A percentile compares a stretch with the other conserved stretches of the same genome.
Conservation (phyloP, 2,113 vertebrate species). For the Saguinus midas region DNA sequence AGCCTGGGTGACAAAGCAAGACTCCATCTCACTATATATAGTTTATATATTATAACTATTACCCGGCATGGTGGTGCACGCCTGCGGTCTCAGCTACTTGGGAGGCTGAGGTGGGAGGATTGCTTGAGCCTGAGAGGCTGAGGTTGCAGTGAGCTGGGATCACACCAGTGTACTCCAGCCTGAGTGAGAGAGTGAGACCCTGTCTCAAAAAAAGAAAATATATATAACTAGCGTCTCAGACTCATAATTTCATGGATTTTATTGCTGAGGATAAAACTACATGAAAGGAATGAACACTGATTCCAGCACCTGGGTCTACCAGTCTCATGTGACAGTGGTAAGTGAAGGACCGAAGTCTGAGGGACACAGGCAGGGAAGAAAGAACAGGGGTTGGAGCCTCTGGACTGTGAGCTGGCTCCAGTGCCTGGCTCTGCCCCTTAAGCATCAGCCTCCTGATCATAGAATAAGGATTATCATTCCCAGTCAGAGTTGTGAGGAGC, state of each 20-base stretch:
- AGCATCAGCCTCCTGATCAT: not conserved
- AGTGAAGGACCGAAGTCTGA: not conserved
- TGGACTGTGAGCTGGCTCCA: too few relatives aligned
- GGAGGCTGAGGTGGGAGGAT: not conserved
- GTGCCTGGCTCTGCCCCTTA: not conserved
- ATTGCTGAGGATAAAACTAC: not conserved
- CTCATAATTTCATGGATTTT: not conserved
- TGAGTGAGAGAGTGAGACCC: not conserved
- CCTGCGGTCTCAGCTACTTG: not conserved
- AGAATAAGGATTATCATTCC: not conserved
- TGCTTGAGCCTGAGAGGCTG: not conserved
- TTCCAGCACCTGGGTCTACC: too few relatives aligned
- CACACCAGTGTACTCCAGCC: not conserved
- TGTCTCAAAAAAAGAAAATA: not conserved
- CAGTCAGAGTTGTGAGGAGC: not conserved
- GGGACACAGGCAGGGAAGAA: not conserved
- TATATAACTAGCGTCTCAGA: not conserved
- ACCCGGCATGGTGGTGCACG: not conserved
- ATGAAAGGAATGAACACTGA: not conserved
- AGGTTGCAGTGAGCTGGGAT: too few relatives aligned
- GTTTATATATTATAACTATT: too few relatives aligned
- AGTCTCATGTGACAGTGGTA: fast-evolving
- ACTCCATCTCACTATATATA: not conserved
- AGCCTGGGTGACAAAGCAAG: not conserved
- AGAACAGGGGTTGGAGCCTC: not conserved